Conservation (phyloP, 2,797 vertebrate genomes). For the Lemur catta region DNA sequence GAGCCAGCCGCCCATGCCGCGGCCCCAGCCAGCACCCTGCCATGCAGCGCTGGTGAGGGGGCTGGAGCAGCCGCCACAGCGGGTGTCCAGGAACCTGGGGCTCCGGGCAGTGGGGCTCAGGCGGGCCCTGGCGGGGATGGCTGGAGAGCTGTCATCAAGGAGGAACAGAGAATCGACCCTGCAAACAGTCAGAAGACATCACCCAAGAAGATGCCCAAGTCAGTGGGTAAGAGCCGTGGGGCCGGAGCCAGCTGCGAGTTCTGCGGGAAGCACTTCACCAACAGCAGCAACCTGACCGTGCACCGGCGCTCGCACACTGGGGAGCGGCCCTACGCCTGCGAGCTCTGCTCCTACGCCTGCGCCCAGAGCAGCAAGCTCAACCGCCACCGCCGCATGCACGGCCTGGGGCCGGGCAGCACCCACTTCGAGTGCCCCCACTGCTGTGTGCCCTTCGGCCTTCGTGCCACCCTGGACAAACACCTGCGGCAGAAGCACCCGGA, state of each 20-base stretch:
- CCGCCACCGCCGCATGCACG: constrained; percentile 92
- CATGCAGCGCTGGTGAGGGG: neutral
- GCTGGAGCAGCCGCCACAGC: neutral
- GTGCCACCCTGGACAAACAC: constrained; percentile 79
- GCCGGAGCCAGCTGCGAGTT: constrained; percentile 84
- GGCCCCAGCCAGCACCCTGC: constrained; percentile 35
- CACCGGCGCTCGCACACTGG: constrained; percentile 92
- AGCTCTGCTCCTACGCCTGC: constrained; percentile 91
- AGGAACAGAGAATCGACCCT: neutral
- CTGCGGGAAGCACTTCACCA: constrained; percentile 88
- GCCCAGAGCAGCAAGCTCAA: constrained; percentile 92
- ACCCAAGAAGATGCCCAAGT: constrained; percentile 49
- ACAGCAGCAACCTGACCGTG: constrained; percentile 86
- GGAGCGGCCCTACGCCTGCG: constrained; percentile 90
- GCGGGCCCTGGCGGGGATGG: constrained; percentile 83
- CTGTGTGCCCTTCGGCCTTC: constrained; percentile 89
- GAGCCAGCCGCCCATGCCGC: constrained; percentile 82
- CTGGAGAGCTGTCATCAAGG: constrained; percentile 80
- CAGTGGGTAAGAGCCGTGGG: constrained; percentile 64
- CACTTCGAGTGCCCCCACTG: constrained; percentile 89
- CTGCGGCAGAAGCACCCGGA: constrained; percentile 70
- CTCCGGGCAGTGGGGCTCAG: constrained; percentile 86
- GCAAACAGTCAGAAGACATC: neutral
- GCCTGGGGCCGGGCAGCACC: constrained; percentile 83
- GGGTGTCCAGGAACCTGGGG: constrained; percentile 85